Percentiles rank a stretch among this genome's conserved stretches.
These are phyloP conservation scores for Drosophila basisetae DNA, from an alignment of 2,888 invertebrate genomes.

Conservation along the genomic window DNA sequence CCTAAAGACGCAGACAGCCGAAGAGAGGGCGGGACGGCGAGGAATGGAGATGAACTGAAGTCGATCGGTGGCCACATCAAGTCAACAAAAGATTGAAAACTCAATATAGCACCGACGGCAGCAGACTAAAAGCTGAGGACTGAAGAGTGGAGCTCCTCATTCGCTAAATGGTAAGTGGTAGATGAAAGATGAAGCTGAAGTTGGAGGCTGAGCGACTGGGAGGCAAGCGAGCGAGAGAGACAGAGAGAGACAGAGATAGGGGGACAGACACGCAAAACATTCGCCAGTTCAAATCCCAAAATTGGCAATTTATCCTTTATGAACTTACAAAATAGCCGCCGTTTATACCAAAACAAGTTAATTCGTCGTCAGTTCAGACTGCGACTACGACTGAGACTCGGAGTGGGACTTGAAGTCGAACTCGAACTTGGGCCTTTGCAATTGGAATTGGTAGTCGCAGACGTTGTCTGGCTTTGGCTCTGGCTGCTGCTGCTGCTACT, in stretches of 20 bases:
- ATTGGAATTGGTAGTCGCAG: conserved; percentile 43
- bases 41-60: conserved; percentile 29
- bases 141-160: conserved; percentile 19
- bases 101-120: conserved; percentile 80
- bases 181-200: conserved; percentile 58
- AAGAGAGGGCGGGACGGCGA: not conserved
- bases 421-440: conserved; percentile 21
- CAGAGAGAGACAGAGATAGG: not conserved
- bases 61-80: conserved; percentile 81
- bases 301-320: conserved; percentile 84
- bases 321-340: conserved; percentile 84
- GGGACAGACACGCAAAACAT: conserved; percentile 77
- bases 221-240: conserved; percentile 7
- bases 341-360: conserved; percentile 84
- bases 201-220: conserved; percentile 12
- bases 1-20: conserved; percentile 70
- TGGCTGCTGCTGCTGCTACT: not conserved
- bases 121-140: conserved; percentile 22
- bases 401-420: conserved; percentile 6
- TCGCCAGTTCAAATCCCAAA: conserved; percentile 82
- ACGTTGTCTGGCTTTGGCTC: conserved; percentile 31
- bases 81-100: conserved; percentile 82
- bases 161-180: conserved; percentile 50
- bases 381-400: conserved; percentile 32
- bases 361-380: conserved; percentile 69